A percentile compares a stretch with the other conserved stretches of the same genome.
phyloP scores from a whole-genome alignment of 1,140 invertebrate genomes.

The Papilio polyxenes region DNA sequence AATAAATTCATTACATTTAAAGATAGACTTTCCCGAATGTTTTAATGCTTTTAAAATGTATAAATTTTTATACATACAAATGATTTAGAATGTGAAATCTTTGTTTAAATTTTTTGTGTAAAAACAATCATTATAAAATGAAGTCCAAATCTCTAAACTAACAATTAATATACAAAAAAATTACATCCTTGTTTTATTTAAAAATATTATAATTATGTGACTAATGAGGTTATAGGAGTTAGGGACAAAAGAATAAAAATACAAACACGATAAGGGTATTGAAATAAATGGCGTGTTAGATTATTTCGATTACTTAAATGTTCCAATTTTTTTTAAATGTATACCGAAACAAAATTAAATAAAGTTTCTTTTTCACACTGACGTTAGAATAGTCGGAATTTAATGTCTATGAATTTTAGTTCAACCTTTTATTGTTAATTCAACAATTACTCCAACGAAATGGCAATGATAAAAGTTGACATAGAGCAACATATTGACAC shows the following conservation, averaged over 20 bases:
- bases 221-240: background rate
- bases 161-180: too few relatives aligned
- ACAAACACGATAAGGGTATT: slow-evolving; percentile 1
- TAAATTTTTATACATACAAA: background rate
- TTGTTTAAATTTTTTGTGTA: background rate
- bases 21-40: background rate
- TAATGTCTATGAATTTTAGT: too few relatives aligned
- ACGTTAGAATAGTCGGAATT: too few relatives aligned
- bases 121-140: background rate
- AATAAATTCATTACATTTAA: background rate
- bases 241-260: background rate
- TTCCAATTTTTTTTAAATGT: background rate
- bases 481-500: slow-evolving; percentile 1
- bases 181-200: too few relatives aligned
- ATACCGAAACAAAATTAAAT: background rate
- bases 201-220: background rate
- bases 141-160: background rate
- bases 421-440: background rate
- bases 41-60: background rate
- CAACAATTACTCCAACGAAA: slow-evolving; percentile 14
- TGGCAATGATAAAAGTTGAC: background rate
- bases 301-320: background rate
- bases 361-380: background rate
- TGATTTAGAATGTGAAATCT: background rate
- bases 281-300: background rate